Evolutionary conservation across 2,113 vertebrate genomes (phyloP), one percentile per base, ranked within the genome.

Genomic region (Lepisosteus osseus): DNA sequence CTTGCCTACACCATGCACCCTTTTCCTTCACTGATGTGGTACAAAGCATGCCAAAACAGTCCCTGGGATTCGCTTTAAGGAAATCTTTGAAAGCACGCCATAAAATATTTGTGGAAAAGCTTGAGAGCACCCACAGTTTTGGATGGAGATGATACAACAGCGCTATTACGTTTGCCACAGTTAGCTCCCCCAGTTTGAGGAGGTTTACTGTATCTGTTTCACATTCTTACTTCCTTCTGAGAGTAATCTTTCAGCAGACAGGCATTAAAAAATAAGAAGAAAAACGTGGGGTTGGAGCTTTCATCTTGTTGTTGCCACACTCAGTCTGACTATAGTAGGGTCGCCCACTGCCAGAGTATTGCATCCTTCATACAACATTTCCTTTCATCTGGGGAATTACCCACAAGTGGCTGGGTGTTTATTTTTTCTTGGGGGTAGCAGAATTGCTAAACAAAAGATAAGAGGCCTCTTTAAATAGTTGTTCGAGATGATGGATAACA

Each of bases 111-210:
- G 87, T 83, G 88, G 90, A 88, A 80, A 86, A 88, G 83, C 83
- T 77, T 47, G 78, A 78, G 86, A 89, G 86, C 84, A 78, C 88
- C 90, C 91, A 79, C 85, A 79, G 71, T 0, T 85, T 90, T 94
- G 91, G 92, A 92, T 83, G 75, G 73, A 89, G 88, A 93, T 93
- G 89, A 93, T 61, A 94, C 84, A 67, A 74, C 79, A 64, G 79
- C 74, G 72, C 72, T 51, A 79, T 77, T 86, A 81, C 72, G 61
- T 78, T 84, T 76, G 85, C 91, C 87, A 42, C 86, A 76, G 68
- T 67, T 69, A 43, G 69, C 80, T 83, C 80, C 78, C 47, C 47
- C 47, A 51, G 47, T 51, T 71, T 77, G 73, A 66, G 74, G 70
- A 65, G 51, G 55, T 68, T 71, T 40, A 40, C 0, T 1, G 45